Conservation (phyloP, 2,113 vertebrate genomes). For the Equus przewalskii region DNA sequence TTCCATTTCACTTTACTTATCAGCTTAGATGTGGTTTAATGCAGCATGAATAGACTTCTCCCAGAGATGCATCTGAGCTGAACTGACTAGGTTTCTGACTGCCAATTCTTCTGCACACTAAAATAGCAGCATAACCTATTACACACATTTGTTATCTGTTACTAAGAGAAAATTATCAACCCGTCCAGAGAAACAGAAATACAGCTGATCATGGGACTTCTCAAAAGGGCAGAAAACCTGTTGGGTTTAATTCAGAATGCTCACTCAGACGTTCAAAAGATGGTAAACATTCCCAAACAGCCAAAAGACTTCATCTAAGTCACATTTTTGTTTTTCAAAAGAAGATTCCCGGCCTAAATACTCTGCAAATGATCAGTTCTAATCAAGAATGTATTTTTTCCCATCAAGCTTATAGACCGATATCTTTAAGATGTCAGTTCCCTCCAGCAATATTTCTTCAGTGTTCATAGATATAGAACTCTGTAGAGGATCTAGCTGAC, state of each 20-base stretch:
- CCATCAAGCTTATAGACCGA: background rate
- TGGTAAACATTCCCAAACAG: background rate
- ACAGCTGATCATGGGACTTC: background rate
- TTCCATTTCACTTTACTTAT: conserved; percentile 46
- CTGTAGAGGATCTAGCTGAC: background rate
- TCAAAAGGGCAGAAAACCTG: conserved; percentile 53
- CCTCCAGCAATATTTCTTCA: background rate
- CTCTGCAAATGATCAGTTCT: background rate
- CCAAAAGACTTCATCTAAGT: background rate
- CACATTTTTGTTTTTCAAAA: background rate
- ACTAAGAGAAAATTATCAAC: conserved; percentile 60
- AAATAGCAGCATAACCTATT: conserved; percentile 69
- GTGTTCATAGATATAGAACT: background rate
- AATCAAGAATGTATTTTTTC: background rate
- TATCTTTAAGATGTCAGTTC: background rate
- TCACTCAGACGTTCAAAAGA: background rate
- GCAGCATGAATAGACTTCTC: conserved; percentile 57
- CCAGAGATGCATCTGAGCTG: conserved; percentile 47
- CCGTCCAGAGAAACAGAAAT: conserved; percentile 46
- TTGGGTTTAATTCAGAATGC: background rate
- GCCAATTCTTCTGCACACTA: conserved; percentile 27
- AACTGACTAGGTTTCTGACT: background rate
- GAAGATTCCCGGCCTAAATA: background rate
- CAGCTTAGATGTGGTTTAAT: conserved; percentile 58
- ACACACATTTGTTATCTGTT: conserved; percentile 59